Evolutionary conservation across 2,113 vertebrate species (phyloP), one percentile per base, ranked within the genome.

Genomic region (Hucho hucho): DNA sequence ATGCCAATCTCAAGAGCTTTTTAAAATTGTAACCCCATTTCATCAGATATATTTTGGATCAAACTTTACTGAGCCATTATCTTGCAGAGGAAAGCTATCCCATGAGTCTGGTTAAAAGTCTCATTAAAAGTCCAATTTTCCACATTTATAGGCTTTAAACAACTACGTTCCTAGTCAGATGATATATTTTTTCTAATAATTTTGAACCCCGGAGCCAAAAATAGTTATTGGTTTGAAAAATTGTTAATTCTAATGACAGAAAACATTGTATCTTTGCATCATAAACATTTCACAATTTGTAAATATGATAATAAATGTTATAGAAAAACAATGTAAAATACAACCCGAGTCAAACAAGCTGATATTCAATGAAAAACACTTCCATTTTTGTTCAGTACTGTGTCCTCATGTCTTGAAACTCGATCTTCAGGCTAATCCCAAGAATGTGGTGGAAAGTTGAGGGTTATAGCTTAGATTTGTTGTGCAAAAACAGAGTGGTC

Each of bases 401-500:
- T 14, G 49, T 18, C 49, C 14, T 53, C 49, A 18, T 53, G 49
- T 5, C 49, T 53, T 53, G 12, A 32, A 47, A 4, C 53, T 4
- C 25, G 28, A 43, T 11, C 9, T 9, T 43, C 37, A 3, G n/a
- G 63, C 22, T 66, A 16, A 74, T 63, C 43, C 22, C 26, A 65
- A 66, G 28, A 46, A 25, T 73, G 32, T 26, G 20, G 47, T 24
- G 18, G 24, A 20, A n/a, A 53, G 24, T 47, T 29, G 25, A 18
- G 46, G 69, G 16, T 72, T 61, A 49, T 43, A 65, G 3, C 7
- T 6, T n/a, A 61, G 58, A 61, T 24, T 13, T 61, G 20, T 61
- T n/a, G 58, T 61, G n/a, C 58, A 61, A 61, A 22, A 61, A 61
- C n/a, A 61, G n/a, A 61, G 43, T 65, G 14, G 64, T 73, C 63